Percentiles rank a stretch among this genome's conserved stretches.
Conservation (phyloP, 2,113 vertebrate genomes). For the Elanus axillaris region DNA sequence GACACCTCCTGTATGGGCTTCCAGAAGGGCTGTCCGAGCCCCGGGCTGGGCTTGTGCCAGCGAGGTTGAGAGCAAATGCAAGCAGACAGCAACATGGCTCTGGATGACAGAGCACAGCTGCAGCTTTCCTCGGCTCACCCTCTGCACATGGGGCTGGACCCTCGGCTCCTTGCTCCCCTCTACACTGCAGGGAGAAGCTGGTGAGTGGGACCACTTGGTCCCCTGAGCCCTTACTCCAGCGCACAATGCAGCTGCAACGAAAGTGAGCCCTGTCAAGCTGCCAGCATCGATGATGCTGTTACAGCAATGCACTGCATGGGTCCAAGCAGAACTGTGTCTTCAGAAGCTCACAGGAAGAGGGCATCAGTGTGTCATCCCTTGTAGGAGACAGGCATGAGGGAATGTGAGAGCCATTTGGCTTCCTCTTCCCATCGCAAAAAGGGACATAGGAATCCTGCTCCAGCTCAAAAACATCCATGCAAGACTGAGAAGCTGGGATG, state of each 20-base stretch:
- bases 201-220: not conserved
- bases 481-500: not conserved
- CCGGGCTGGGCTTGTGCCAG: not conserved
- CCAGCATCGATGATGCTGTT: not conserved
- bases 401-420: fast-evolving
- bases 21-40: not conserved
- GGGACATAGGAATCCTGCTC: not conserved
- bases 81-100: not conserved
- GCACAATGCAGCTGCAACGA: not conserved
- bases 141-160: not conserved
- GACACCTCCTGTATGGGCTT: not conserved
- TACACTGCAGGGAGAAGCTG: not conserved
- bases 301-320: fast-evolving
- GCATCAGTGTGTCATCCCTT: not conserved
- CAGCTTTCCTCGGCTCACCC: not conserved
- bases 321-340: not conserved
- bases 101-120: not conserved
- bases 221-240: not conserved
- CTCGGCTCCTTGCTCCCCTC: not conserved
- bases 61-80: not conserved
- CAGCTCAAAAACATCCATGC: not conserved
- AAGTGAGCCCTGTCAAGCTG: not conserved
- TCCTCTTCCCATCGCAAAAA: not conserved
- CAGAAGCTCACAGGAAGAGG: not conserved
- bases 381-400: fast-evolving